phyloP scores from a whole-genome alignment of 2,797 vertebrate genomes.

The Crocodylus rhombifer region DNA sequence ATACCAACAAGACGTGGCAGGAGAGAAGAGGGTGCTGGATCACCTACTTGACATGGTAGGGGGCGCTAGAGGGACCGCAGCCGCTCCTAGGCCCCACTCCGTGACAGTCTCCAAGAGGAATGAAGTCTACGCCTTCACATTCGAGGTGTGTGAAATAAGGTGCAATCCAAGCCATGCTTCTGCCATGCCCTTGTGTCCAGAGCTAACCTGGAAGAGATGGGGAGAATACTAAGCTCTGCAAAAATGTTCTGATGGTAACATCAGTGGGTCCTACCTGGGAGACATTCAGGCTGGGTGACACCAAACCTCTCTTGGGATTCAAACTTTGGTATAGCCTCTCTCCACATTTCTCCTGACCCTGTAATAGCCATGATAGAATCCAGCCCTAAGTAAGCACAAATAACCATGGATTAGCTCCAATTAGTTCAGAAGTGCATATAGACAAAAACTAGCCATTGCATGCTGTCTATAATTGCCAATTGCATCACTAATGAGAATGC shows the following conservation, averaged over 20 bases:
- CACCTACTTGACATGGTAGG: too few relatives aligned
- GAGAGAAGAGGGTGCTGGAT: too few relatives aligned
- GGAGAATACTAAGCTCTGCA: neutral
- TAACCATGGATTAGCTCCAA: neutral
- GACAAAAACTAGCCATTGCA: conserved; percentile 27
- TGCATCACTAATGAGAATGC: conserved; percentile 40
- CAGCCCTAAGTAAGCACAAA: neutral
- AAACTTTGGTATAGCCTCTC: neutral
- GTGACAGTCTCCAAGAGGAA: neutral
- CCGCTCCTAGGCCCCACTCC: too few relatives aligned
- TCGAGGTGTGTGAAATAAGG: neutral
- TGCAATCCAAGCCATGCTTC: neutral
- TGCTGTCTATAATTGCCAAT: neutral
- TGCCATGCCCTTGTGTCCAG: neutral
- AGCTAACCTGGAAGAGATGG: neutral
- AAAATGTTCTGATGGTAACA: neutral
- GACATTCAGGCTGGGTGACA: neutral
- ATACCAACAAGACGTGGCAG: too few relatives aligned
- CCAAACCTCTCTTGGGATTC: neutral
- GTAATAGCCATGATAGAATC: neutral
- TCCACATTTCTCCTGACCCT: neutral
- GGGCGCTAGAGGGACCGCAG: too few relatives aligned
- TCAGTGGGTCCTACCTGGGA: neutral
- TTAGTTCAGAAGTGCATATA: conserved; percentile 31
- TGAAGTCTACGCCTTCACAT: neutral